Conservation (phyloP, 2,113 vertebrate species). For the Colaptes auratus region DNA sequence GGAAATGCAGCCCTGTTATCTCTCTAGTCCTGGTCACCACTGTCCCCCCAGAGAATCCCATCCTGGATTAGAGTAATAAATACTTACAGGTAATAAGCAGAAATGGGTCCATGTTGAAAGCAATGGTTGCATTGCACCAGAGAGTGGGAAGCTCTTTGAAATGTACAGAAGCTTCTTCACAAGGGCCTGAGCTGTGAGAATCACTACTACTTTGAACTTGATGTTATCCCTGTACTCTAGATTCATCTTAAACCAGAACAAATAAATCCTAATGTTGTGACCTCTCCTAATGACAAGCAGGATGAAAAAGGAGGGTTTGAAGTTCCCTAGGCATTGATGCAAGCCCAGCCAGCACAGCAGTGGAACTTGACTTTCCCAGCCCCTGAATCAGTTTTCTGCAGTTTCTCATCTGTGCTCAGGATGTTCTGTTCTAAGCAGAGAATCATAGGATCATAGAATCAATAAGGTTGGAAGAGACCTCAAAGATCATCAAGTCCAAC, state of each 20-base stretch:
- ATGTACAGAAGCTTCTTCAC: slow-evolving; percentile 22
- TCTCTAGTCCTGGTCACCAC: slow-evolving; percentile 19
- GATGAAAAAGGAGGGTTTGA: neutral
- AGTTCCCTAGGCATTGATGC: neutral
- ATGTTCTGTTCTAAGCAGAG: neutral
- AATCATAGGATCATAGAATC: no score
- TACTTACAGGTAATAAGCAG: neutral
- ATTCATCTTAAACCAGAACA: slow-evolving; percentile 38
- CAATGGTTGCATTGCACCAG: slow-evolving; percentile 13
- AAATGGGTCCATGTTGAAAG: neutral
- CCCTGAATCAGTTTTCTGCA: neutral
- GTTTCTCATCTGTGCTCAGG: neutral
- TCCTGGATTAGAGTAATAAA: slow-evolving; percentile 10
- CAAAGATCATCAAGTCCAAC: no score
- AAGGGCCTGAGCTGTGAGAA: slow-evolving; percentile 37
- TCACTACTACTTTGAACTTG: neutral
- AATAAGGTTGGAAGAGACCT: no score
- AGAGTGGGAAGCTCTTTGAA: slow-evolving; percentile 35
- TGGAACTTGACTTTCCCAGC: neutral
- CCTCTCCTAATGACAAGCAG: neutral
- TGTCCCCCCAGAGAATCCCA: neutral
- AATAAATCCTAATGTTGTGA: slow-evolving; percentile 12
- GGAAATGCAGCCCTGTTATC: neutral
- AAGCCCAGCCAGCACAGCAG: neutral
- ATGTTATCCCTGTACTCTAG: neutral